These are phyloP conservation scores for Heterodera schachtii DNA, from an alignment of 1,140 invertebrate species.

Conservation along the genomic window DNA sequence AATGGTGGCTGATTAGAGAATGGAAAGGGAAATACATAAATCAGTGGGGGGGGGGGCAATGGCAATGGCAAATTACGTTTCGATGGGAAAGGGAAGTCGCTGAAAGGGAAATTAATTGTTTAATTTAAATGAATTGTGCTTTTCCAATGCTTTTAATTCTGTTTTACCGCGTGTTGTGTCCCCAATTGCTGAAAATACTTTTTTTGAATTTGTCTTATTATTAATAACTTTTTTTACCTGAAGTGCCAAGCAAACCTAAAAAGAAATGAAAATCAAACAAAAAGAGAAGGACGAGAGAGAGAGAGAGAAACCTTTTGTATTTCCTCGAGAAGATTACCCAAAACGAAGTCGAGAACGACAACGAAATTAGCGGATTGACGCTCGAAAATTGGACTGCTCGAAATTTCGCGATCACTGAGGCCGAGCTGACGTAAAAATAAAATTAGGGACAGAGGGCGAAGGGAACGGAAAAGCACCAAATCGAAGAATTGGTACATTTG, in stretches of 20 bases:
- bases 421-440: constrained; percentile 35
- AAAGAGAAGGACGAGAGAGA: neutral
- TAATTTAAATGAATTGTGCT: neutral
- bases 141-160: neutral
- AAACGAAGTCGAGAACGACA: constrained; percentile 54
- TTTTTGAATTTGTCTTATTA: neutral
- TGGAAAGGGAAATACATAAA: too few relatives aligned
- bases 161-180: constrained; percentile 36
- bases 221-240: constrained; percentile 31
- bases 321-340: constrained; percentile 50
- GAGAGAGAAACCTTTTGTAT: constrained; percentile 42
- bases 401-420: constrained; percentile 49
- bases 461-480: constrained; percentile 29
- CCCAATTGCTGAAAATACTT: constrained; percentile 44
- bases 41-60: neutral
- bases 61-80: constrained; percentile 4
- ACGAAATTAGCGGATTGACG: constrained; percentile 51
- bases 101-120: neutral
- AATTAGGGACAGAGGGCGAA: neutral
- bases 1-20: constrained; percentile 20
- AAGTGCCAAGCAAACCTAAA: constrained; percentile 43
- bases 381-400: constrained; percentile 35
- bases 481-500: constrained; percentile 49
- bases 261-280: neutral
- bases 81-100: constrained; percentile 40